Conservation (phyloP, 2,888 invertebrate species). For the Plagodis pulveraria region DNA sequence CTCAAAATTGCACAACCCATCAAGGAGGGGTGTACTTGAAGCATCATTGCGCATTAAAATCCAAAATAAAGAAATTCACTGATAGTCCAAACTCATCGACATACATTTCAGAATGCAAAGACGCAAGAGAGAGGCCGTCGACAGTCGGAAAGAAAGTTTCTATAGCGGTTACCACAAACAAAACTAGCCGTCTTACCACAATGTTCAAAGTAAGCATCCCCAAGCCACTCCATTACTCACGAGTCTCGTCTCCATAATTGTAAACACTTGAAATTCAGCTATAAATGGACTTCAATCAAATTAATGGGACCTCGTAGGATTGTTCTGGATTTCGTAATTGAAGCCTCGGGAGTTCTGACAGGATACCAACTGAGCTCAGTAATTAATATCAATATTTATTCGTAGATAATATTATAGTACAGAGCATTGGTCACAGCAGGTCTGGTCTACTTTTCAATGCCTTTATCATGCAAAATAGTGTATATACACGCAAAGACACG, state of each 20-base stretch:
- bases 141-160: too few relatives aligned
- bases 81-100: too few relatives aligned
- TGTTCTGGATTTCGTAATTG: conserved; percentile 59
- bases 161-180: too few relatives aligned
- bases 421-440: conserved; percentile 1
- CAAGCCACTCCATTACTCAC: conserved; percentile 31
- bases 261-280: conserved; percentile 43
- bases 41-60: too few relatives aligned
- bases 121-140: too few relatives aligned
- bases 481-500: too few relatives aligned
- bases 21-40: too few relatives aligned
- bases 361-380: conserved; percentile 54
- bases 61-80: too few relatives aligned
- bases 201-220: conserved; percentile 12
- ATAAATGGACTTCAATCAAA: conserved; percentile 61
- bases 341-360: conserved; percentile 40
- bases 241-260: conserved; percentile 33
- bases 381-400: conserved; percentile 35
- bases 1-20: too few relatives aligned
- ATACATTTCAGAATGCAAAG: too few relatives aligned
- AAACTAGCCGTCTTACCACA: conserved; percentile 1
- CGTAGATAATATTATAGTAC: conserved; percentile 23
- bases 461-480: too few relatives aligned
- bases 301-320: conserved; percentile 62
- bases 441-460: neutral